phyloP scores from a whole-genome alignment of 1,140 invertebrate species.

The Cecropterus lyciades region DNA sequence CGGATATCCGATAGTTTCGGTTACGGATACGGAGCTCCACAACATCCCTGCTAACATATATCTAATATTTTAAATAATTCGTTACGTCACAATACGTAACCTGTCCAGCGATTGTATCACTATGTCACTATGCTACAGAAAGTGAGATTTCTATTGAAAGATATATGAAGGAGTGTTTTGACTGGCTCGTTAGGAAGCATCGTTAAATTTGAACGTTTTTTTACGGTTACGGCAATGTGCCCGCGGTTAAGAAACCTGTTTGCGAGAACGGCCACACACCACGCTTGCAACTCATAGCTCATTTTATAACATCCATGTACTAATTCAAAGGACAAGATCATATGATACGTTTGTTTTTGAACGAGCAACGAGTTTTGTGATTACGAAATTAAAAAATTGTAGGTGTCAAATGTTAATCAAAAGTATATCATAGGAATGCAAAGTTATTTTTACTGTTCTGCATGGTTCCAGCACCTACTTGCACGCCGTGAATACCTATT shows the following conservation, averaged over 20 bases:
- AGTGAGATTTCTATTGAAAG: slow-evolving; percentile 63
- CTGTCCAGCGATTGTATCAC: slow-evolving; percentile 55
- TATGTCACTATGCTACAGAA: slow-evolving; percentile 64
- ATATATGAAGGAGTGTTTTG: slow-evolving; percentile 48
- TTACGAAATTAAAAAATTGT: too few relatives aligned
- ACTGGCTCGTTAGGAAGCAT: slow-evolving; percentile 53
- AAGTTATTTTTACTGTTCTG: too few relatives aligned
- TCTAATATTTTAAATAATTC: not conserved
- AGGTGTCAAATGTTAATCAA: too few relatives aligned
- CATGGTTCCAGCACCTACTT: too few relatives aligned
- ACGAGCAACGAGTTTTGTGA: not conserved
- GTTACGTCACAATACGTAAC: slow-evolving; percentile 54
- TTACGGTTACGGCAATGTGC: slow-evolving; percentile 49
- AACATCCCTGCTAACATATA: too few relatives aligned
- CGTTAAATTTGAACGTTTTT: slow-evolving; percentile 73
- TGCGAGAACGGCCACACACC: slow-evolving; percentile 64
- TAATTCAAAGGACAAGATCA: not conserved
- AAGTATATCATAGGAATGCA: too few relatives aligned
- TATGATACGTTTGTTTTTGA: too few relatives aligned
- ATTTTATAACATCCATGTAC: slow-evolving; percentile 17
- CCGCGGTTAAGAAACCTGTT: slow-evolving; percentile 61
- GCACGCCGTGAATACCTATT: too few relatives aligned
- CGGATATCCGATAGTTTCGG: too few relatives aligned
- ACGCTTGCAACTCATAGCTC: slow-evolving; percentile 44
- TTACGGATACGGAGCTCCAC: too few relatives aligned